A percentile compares a stretch with the other conserved stretches of the same genome.
These are phyloP conservation scores for Pantherophis vulpinus DNA, from an alignment of 2,797 vertebrate genomes.

Conservation along the genomic window DNA sequence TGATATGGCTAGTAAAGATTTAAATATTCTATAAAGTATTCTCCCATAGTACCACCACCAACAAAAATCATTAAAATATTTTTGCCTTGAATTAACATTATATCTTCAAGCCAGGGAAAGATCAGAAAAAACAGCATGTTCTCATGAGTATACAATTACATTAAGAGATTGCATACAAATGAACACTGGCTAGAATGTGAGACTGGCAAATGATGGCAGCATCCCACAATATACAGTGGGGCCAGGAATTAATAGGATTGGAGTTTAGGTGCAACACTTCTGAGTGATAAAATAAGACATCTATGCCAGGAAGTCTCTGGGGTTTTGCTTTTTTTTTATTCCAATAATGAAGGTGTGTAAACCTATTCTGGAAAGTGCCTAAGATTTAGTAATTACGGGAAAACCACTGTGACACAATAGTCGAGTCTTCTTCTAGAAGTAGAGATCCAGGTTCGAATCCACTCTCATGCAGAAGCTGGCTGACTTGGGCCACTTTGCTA, in stretches of 20 bases:
- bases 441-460: background rate
- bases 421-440: background rate
- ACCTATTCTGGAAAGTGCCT: background rate
- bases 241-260: background rate
- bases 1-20: background rate
- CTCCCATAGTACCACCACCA: too few relatives aligned
- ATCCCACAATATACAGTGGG: background rate
- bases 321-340: background rate
- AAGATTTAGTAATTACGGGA: background rate
- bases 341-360: background rate
- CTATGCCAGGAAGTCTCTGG: background rate
- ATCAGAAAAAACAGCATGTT: background rate
- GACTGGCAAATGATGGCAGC: background rate
- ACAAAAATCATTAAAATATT: background rate
- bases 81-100: background rate
- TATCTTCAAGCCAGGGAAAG: background rate
- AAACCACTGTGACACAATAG: background rate
- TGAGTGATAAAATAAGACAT: background rate
- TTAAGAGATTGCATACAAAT: background rate
- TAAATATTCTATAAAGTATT: background rate
- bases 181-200: background rate
- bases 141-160: background rate
- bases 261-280: too few relatives aligned
- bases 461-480: background rate
- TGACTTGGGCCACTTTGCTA: background rate